These are phyloP conservation scores for Heliornis fulica DNA, from an alignment of 2,113 vertebrate genomes.

Conservation along the genomic window DNA sequence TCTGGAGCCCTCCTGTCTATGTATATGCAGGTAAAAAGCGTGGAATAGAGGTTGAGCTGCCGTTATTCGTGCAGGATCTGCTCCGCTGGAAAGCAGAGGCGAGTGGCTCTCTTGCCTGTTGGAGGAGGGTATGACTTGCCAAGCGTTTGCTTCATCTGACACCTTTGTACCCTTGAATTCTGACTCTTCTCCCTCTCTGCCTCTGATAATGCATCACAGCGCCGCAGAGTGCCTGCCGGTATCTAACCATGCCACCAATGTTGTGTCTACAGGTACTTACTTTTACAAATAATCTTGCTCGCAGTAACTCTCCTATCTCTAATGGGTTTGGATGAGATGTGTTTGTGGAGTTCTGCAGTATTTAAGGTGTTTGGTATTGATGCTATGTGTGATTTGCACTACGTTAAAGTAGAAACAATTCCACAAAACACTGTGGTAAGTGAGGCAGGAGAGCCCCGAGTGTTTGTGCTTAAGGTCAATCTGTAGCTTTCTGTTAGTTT, in stretches of 20 bases:
- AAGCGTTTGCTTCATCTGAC: slow-evolving; percentile 85
- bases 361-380: neutral
- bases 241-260: slow-evolving; percentile 87
- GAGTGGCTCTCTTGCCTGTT: slow-evolving; percentile 13
- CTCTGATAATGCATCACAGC: slow-evolving; percentile 94
- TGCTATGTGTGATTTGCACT: neutral
- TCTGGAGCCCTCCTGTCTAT: slow-evolving; percentile 72
- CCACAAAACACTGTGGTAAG: neutral
- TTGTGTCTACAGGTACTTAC: slow-evolving; percentile 91
- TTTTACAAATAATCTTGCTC: slow-evolving; percentile 22
- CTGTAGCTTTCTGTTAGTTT: neutral
- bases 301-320: neutral
- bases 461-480: neutral
- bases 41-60: slow-evolving; percentile 31
- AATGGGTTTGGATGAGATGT: neutral
- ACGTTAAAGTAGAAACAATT: neutral
- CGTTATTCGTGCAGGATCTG: neutral
- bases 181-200: slow-evolving; percentile 84
- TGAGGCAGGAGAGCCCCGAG: neutral
- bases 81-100: neutral
- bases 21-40: slow-evolving; percentile 67
- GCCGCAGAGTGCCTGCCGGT: slow-evolving; percentile 86
- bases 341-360: neutral
- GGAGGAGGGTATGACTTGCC: slow-evolving; percentile 87
- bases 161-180: slow-evolving; percentile 84